phyloP scores from a whole-genome alignment of 53 echinoderm and acorn worm species.

The Patiria pectinifera region DNA sequence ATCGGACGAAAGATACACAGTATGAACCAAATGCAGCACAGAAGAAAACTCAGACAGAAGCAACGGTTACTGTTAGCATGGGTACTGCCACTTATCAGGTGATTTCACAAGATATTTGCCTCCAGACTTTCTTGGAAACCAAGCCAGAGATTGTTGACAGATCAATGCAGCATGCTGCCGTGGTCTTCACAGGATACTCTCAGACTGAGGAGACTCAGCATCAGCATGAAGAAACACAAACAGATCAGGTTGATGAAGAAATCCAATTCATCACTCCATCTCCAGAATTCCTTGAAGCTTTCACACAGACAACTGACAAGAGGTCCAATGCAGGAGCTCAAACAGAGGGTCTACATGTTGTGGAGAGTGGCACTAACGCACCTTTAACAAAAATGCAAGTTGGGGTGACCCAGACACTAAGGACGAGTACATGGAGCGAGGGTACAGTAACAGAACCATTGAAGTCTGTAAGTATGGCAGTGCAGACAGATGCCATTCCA shows the following conservation, averaged over 20 bases:
- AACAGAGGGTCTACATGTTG: constrained; percentile 8
- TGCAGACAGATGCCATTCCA: constrained; percentile 48
- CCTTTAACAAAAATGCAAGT: constrained; percentile 6
- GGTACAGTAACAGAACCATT: constrained; percentile 34
- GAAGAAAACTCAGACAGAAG: constrained; percentile 56
- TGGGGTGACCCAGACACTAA: constrained; percentile 48
- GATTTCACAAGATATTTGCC: constrained; percentile 33
- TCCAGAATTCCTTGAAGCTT: constrained; percentile 42
- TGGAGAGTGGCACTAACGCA: constrained; percentile 37
- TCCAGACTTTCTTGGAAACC: constrained; percentile 56
- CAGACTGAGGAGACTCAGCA: constrained; percentile 35
- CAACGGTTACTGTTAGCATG: constrained; percentile 18
- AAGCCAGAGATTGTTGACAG: constrained; percentile 59
- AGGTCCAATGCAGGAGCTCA: constrained; percentile 6
- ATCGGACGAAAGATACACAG: constrained; percentile 25
- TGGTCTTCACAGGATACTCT: constrained; percentile 24
- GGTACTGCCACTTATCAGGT: constrained; percentile 34
- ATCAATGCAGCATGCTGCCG: constrained; percentile 44
- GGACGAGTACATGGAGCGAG: constrained; percentile 13
- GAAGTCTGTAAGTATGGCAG: constrained; percentile 8
- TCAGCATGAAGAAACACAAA: constrained; percentile 45
- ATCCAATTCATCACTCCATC: constrained; percentile 3
- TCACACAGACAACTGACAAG: constrained; percentile 33
- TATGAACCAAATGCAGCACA: constrained; percentile 22
- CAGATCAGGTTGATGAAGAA: constrained; percentile 25